Base-by-base conservation (phyloP, 2,797 vertebrate species). In the Hipposideros larvatus region DNA sequence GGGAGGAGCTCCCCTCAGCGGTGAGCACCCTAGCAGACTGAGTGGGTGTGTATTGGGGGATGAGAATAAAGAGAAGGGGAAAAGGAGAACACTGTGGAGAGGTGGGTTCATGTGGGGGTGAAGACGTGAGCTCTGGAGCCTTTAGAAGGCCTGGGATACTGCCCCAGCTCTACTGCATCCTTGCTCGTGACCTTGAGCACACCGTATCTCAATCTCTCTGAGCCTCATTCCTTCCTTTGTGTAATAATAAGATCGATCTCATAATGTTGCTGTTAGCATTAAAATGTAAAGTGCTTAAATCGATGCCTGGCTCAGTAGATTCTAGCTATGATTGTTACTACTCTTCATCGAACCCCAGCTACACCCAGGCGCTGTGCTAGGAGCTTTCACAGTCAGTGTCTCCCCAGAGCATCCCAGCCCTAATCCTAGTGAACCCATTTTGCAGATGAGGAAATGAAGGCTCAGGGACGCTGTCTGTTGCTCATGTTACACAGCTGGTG, bases 361-460 rank as follows among this genome's bases (percentile, higher is more conserved):
- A 1, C 9, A 0, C 57, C 28, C n/a, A 10, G 22, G 71, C 7
- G 0, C 24, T 4, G 4, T 22, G 1, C 48, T 22, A 7, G 74
- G 55, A 14, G n/a, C 57, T 51, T 63, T 80, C 61, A n/a, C 21
- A 6, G 11, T 57, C 61, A 31, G 1, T 26, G 28, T n/a, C 84
- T 55, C 37, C 53, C 59, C 24, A 4, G 53, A 53, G 80, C 34
- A 28, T 59, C n/a, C 7, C 4, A 34, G 16, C 48, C 14, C 19
- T 51, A 16, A 59, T 16, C 13, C 82, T 59, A 18, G 21, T 26
- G 78, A 73, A 3, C 79, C 75, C 59, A 70, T 68, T 83, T 80
- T 24, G 7, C n/a, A 59, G 82, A 51, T 22, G 63, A 77, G 53
- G 68, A 83, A 11, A n/a, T 31, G 19, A 15, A 80, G 66, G 46